Conservation (phyloP, 2,797 vertebrate genomes). For the Gallinago stenura region DNA sequence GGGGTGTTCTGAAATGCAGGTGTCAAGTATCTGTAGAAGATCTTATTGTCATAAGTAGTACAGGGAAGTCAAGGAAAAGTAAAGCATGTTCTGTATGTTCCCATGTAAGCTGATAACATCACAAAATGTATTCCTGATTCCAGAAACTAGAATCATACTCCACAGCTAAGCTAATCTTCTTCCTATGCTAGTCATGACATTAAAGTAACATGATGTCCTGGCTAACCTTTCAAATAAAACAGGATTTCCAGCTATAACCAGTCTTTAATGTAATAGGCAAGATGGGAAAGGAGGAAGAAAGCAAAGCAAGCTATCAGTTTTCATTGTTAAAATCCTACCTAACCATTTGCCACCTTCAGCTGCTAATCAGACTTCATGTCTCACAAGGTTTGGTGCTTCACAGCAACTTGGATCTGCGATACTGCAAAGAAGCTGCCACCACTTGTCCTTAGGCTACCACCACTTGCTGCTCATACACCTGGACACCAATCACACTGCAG, state of each 20-base stretch:
- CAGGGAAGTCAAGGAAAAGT: background rate
- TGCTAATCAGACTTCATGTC: background rate
- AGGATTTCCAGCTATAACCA: background rate
- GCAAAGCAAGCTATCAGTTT: background rate
- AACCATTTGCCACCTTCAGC: background rate
- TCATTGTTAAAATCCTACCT: background rate
- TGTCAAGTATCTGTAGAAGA: background rate
- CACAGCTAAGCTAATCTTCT: background rate
- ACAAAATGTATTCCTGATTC: background rate
- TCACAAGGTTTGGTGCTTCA: background rate
- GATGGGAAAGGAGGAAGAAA: background rate
- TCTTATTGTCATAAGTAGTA: background rate
- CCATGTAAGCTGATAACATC: background rate
- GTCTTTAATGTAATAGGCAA: background rate
- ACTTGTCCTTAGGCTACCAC: background rate
- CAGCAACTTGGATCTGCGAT: background rate
- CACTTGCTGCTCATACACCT: background rate
- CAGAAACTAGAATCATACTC: background rate
- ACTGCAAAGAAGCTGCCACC: background rate
- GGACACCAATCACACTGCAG: background rate
- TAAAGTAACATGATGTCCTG: background rate
- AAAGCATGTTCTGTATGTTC: background rate
- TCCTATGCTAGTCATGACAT: background rate
- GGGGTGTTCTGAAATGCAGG: background rate
- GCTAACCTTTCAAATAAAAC: background rate